Conservation (phyloP, 2,888 invertebrate genomes). For the Drosophila cracens region DNA sequence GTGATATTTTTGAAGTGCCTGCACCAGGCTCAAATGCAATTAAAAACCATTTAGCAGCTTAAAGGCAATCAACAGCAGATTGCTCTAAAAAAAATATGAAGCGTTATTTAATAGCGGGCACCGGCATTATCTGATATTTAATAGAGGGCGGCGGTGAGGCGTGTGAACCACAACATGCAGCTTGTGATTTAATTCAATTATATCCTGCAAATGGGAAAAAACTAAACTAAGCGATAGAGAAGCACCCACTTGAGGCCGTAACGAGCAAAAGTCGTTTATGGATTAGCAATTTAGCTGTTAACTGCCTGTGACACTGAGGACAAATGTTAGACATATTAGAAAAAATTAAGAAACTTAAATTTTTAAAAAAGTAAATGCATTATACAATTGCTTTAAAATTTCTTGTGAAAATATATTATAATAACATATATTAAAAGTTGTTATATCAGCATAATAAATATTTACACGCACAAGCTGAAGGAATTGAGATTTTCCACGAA, state of each 20-base stretch:
- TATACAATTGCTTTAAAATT: background rate
- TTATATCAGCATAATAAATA: background rate
- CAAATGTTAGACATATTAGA: background rate
- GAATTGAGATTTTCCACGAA: background rate
- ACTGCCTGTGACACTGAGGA: background rate
- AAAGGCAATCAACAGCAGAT: slow-evolving; percentile 55
- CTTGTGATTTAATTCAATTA: slow-evolving; percentile 28
- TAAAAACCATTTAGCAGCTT: slow-evolving; percentile 76
- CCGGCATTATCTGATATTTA: slow-evolving; percentile 47
- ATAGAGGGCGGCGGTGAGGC: slow-evolving; percentile 35
- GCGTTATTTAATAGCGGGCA: slow-evolving; percentile 24
- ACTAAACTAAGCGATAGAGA: background rate
- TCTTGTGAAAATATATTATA: background rate
- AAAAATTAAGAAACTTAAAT: background rate
- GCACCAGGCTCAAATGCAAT: slow-evolving; percentile 63
- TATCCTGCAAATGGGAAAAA: slow-evolving; percentile 7
- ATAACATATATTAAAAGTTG: background rate
- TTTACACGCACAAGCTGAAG: background rate
- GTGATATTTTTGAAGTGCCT: slow-evolving; percentile 61
- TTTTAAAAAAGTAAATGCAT: background rate
- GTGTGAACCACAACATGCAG: slow-evolving; percentile 44
- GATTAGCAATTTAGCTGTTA: background rate
- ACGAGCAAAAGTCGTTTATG: background rate
- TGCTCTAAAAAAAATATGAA: slow-evolving; percentile 47
- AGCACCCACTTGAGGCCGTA: background rate